phyloP scores from a whole-genome alignment of 2,888 invertebrate species.

The Panorpa germanica region DNA sequence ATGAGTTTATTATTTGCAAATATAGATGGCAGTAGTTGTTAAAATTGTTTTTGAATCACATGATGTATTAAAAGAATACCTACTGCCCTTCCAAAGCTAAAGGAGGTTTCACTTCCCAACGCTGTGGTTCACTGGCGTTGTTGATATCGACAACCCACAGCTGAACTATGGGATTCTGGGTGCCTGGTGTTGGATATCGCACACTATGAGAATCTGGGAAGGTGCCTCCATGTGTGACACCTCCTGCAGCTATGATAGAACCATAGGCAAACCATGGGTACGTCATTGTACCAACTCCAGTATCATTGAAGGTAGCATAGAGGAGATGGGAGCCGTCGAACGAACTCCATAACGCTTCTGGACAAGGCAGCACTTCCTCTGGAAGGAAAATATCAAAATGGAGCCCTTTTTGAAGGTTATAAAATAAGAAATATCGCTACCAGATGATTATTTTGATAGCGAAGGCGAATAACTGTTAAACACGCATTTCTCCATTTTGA shows the following conservation, averaged over 20 bases:
- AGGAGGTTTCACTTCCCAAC: constrained; percentile 54
- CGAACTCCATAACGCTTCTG: constrained; percentile 76
- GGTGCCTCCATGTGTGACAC: constrained; percentile 33
- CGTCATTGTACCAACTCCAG: constrained; percentile 51
- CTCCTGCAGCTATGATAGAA: constrained; percentile 36
- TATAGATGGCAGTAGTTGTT: neutral
- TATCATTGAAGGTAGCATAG: constrained; percentile 75
- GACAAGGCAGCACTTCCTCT: constrained; percentile 76
- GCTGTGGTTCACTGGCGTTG: constrained; percentile 40
- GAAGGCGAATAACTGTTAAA: too few relatives aligned
- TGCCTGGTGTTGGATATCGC: constrained; percentile 77
- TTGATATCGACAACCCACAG: constrained; percentile 64
- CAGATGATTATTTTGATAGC: too few relatives aligned
- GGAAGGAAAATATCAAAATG: constrained; percentile 20
- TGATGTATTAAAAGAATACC: constrained; percentile 25
- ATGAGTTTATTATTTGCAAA: neutral
- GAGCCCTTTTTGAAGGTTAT: too few relatives aligned
- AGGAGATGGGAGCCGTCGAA: constrained; percentile 63
- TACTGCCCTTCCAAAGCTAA: constrained; percentile 61
- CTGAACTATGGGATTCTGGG: constrained; percentile 67
- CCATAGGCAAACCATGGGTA: constrained; percentile 68
- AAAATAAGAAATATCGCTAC: too few relatives aligned
- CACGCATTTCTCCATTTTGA: too few relatives aligned
- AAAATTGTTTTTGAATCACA: neutral
- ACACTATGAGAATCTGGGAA: constrained; percentile 66